Base-by-base conservation (phyloP, 2,113 vertebrate genomes). In the Thymallus thymallus region DNA sequence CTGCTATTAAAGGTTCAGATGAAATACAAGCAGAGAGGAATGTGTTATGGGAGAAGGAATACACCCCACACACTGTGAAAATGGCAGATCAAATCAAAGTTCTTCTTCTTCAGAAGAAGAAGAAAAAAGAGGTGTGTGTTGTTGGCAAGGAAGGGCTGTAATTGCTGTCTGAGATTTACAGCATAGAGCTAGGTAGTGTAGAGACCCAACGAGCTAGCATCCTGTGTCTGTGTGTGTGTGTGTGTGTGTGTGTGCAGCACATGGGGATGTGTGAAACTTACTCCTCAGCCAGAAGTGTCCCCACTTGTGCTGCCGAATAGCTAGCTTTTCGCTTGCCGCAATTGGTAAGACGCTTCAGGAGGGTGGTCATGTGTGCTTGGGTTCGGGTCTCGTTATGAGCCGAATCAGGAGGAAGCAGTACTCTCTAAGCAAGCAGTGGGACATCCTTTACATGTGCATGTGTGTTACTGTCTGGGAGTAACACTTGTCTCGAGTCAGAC, bases 1-100 rank as follows among this genome's bases (percentile, higher is more conserved):
- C 68, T 61, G 65, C 82, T 82, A 89, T 87, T 84, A 86, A 83
- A 81, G 76, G 55, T 78, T 63, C 29, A 63, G 76, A 48, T 87
- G 79, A 89, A 89, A 88, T 74, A 13, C 81, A 88, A 90, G 81
- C 75, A 80, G 72, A 51, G 5, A 18, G 48, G 16, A 51, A 18
- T 18, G 14, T 51, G 16, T 18, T 51, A 18, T 81, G 81, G 84
- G 73, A 64, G 73, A 76, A 69, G 79, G 76, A 76, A 79, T 76
- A 80, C 61, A 80, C 68, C 63, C 68, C 45, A 68, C 72, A 75
- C 76, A 60, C 30, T 26, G 9, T 60, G 2, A 22, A 82, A 74
- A 80, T 68, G 71, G 76, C 46, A 67, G 29, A 63, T 69, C 16
- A 71, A 77, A 81, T 85, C 51, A 20, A 26, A 77, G 29, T 20